These are phyloP conservation scores for Trachelus stipa DNA, from an alignment of 2,888 invertebrate genomes.

Conservation along the genomic window DNA sequence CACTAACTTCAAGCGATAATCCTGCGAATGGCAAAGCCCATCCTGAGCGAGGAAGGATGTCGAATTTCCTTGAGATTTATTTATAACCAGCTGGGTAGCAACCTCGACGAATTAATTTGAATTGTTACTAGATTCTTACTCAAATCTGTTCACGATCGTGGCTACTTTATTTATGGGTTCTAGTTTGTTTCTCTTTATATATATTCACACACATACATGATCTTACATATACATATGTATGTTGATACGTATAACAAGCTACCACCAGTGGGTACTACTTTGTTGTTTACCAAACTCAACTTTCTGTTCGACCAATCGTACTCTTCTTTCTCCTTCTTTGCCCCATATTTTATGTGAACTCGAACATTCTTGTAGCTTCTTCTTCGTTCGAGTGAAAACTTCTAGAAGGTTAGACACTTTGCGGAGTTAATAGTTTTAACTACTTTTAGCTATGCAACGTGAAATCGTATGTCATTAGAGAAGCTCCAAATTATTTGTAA, in stretches of 20 bases:
- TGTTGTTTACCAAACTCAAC: conserved; percentile 59
- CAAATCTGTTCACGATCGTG: not conserved
- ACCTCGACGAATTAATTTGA: not conserved
- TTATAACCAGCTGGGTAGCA: not conserved
- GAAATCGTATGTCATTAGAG: not conserved
- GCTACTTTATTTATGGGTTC: not conserved
- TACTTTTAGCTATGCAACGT: not conserved
- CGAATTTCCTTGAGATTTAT: not conserved
- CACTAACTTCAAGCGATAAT: conserved; percentile 55
- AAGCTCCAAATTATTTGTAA: not conserved
- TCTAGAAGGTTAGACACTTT: not conserved
- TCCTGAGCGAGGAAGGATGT: not conserved
- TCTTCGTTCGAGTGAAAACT: not conserved
- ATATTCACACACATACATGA: not conserved
- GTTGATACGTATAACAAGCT: not conserved
- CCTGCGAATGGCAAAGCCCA: conserved; percentile 36
- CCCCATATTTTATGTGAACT: not conserved
- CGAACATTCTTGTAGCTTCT: not conserved
- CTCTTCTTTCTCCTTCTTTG: not conserved
- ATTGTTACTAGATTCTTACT: not conserved
- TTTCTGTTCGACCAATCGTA: conserved; percentile 53
- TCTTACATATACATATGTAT: not conserved
- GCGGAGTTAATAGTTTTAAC: not conserved
- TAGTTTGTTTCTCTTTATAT: not conserved
- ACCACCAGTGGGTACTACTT: conserved; percentile 18